These are phyloP conservation scores for Pseudomyrmex dendroicus DNA, from an alignment of 1,140 invertebrate species.

Conservation along the genomic window DNA sequence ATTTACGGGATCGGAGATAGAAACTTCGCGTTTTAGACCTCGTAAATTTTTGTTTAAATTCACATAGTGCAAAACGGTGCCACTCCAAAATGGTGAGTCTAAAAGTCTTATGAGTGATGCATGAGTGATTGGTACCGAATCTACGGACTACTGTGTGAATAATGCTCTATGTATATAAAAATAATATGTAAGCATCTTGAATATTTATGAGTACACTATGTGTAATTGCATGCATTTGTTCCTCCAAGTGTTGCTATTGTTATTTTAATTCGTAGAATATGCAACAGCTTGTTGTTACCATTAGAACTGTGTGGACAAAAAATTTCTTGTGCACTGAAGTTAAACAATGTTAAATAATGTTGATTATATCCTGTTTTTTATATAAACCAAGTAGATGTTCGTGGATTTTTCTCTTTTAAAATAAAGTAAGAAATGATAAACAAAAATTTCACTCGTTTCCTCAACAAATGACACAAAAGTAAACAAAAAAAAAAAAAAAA, in stretches of 20 bases:
- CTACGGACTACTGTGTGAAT: conserved; percentile 79
- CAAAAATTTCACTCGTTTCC: neutral
- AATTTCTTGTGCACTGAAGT: neutral
- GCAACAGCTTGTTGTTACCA: conserved; percentile 5
- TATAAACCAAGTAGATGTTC: neutral
- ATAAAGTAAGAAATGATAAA: neutral
- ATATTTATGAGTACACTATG: conserved; percentile 42
- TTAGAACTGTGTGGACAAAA: neutral
- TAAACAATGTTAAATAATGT: neutral
- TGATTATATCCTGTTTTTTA: neutral
- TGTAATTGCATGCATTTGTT: conserved; percentile 64
- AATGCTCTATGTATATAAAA: conserved; percentile 81
- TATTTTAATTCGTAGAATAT: conserved; percentile 20
- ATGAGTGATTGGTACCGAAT: conserved; percentile 77
- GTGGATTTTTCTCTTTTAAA: neutral
- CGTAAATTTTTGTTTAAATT: conserved; percentile 30
- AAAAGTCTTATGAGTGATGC: conserved; percentile 71
- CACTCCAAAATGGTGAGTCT: conserved; percentile 71
- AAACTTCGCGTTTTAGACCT: no score
- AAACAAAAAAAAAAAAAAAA: neutral
- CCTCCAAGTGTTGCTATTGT: neutral
- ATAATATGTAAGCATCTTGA: conserved; percentile 76
- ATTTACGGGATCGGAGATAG: no score
- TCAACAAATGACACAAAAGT: neutral
- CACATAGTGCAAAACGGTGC: conserved; percentile 64